Evolutionary conservation across 2,113 vertebrate species (phyloP).

Genomic region (Scomber colias): DNA sequence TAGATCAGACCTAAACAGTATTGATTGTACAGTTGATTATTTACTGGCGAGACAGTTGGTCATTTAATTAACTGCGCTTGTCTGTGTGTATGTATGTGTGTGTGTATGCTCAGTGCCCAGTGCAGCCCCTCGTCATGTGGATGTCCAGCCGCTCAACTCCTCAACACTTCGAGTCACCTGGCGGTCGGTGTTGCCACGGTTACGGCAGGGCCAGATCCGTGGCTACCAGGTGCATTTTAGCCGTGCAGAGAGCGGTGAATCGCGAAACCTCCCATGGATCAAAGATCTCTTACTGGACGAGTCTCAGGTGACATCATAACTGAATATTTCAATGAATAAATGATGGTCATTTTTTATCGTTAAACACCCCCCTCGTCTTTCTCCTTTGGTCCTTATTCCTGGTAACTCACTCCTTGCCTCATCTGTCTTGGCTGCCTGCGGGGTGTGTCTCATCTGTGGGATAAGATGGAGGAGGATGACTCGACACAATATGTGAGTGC

Average conservation of each 20-base stretch:
- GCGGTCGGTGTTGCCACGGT: slow-evolving; percentile 90
- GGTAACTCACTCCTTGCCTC: slow-evolving; percentile 58
- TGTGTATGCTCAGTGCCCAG: slow-evolving; percentile 86
- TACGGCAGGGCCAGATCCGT: slow-evolving; percentile 93
- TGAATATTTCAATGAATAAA: slow-evolving; percentile 46
- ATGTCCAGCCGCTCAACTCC: slow-evolving; percentile 92
- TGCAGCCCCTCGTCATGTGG: slow-evolving; percentile 93
- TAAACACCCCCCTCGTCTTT: slow-evolving; percentile 42
- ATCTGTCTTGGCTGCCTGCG: slow-evolving; percentile 73
- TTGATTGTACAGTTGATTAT: slow-evolving; percentile 62
- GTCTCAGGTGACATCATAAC: slow-evolving; percentile 88
- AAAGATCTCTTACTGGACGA: slow-evolving; percentile 95
- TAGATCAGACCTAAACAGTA: slow-evolving; percentile 49
- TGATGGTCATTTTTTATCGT: slow-evolving; percentile 31
- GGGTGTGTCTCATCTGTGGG: slow-evolving; percentile 68
- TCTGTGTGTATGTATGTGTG: slow-evolving; percentile 32
- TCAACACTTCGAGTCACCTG: slow-evolving; percentile 92
- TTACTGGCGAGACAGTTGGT: slow-evolving; percentile 46
- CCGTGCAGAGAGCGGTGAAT: slow-evolving; percentile 89
- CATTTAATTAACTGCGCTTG: slow-evolving; percentile 70
- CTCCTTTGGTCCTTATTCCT: slow-evolving; percentile 41
- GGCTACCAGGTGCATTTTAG: slow-evolving; percentile 96
- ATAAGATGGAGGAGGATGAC: slow-evolving; percentile 96
- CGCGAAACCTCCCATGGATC: slow-evolving; percentile 91
- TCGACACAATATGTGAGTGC: slow-evolving; percentile 95